Percentiles rank a stretch among this genome's conserved stretches.
phyloP scores from a whole-genome alignment of 2,113 vertebrate species.

The Zonotrichia leucophrys region DNA sequence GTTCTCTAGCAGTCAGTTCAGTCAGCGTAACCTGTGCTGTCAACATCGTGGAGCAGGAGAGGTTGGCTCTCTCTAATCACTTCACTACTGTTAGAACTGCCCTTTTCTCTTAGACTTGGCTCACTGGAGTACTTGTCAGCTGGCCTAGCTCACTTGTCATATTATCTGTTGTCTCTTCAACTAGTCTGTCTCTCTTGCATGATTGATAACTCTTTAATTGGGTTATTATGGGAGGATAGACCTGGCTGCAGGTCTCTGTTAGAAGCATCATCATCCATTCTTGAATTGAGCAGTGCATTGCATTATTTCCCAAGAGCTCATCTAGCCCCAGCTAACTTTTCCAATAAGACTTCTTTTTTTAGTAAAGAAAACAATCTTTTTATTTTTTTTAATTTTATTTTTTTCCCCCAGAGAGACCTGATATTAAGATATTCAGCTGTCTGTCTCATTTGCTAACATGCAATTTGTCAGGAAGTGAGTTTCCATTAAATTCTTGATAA shows the following conservation, averaged over 20 bases:
- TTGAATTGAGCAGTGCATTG: background rate
- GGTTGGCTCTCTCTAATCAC: background rate
- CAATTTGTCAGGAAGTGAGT: conserved; percentile 55
- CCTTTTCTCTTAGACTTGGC: background rate
- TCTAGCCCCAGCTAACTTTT: background rate
- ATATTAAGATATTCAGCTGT: conserved; percentile 47
- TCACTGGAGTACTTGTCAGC: background rate
- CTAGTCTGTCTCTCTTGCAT: background rate
- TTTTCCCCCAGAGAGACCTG: background rate
- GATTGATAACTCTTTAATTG: conserved; percentile 52
- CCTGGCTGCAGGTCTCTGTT: background rate
- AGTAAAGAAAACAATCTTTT: conserved; percentile 13
- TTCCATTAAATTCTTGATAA: conserved; percentile 54
- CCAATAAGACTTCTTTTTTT: conserved; percentile 14
- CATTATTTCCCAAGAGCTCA: background rate
- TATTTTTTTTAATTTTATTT: background rate
- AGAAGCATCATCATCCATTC: background rate
- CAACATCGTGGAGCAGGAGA: background rate
- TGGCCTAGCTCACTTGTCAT: background rate
- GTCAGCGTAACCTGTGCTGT: background rate
- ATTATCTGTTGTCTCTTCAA: background rate
- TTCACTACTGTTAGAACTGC: background rate
- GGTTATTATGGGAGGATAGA: background rate
- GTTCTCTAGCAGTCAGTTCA: background rate
- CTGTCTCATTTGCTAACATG: conserved; percentile 43